Base-by-base conservation (phyloP, 1,140 invertebrate species). In the Sitophilus oryzae region DNA sequence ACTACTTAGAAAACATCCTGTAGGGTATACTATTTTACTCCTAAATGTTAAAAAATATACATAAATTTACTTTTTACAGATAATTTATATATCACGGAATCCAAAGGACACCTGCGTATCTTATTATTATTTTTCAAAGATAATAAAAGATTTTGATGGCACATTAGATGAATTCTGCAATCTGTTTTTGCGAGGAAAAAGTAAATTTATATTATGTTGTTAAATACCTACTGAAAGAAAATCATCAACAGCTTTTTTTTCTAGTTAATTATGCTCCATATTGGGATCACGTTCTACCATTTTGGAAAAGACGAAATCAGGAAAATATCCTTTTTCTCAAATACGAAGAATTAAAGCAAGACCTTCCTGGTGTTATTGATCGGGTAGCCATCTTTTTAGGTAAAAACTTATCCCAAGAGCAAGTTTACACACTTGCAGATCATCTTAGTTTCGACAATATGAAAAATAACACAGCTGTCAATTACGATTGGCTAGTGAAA, bases 21-120 rank as follows among this genome's bases (percentile, higher is more conserved):
- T n/a, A n/a, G n/a, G n/a, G n/a, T n/a, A n/a, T n/a, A n/a, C n/a
- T n/a, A n/a, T n/a, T n/a, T n/a, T n/a, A n/a, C n/a, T n/a, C n/a
- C n/a, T n/a, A n/a, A n/a, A n/a, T n/a, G n/a, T n/a, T n/a, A n/a
- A n/a, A n/a, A n/a, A n/a, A n/a, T n/a, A n/a, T n/a, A n/a, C n/a
- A n/a, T n/a, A n/a, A n/a, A n/a, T n/a, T n/a, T n/a, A n/a, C n/a
- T n/a, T n/a, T n/a, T 71, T 72, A 15, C 73, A 88, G 80, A 81
- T 91, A 0, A 81, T 92, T 49, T 91, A 91, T 61, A 79, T 91
- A 0, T 77, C 80, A 1, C 77, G 89, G 60, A 89, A 92, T 71
- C 84, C 88, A 0, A 91, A 89, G 69, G 89, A 93, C 66, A 81
- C 82, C 1, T 82, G 81, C 20, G 78, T 93, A 3, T 91, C 88